phyloP scores from a whole-genome alignment of 2,797 vertebrate species.

The Dicrostonyx torquatus region DNA sequence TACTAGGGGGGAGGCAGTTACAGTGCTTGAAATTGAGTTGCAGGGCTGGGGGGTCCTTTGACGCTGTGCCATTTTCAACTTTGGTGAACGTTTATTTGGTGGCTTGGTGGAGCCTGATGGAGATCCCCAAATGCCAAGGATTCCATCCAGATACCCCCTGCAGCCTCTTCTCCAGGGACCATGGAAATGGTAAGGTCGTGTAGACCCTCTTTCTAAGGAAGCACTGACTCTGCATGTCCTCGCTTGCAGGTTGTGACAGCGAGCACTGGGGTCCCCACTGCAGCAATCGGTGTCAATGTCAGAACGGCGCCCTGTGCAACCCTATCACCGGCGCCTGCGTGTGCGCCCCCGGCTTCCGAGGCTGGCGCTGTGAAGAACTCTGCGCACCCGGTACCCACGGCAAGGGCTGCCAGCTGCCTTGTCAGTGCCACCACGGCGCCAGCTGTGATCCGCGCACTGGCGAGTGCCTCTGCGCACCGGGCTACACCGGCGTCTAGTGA shows the following conservation, averaged over 20 bases:
- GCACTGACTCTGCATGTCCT: rapidly evolving
- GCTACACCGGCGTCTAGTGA: constrained; percentile 98
- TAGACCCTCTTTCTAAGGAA: background rate
- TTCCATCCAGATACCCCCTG: background rate
- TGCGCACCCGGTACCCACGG: constrained; percentile 95
- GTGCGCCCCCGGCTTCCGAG: constrained; percentile 95
- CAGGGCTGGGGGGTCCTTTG: background rate
- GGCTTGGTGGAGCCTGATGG: background rate
- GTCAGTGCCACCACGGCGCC: constrained; percentile 96
- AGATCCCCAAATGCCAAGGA: background rate
- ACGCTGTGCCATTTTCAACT: background rate
- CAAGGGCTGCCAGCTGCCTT: constrained; percentile 95
- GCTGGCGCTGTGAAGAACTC: constrained; percentile 98
- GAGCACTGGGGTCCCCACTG: constrained; percentile 99
- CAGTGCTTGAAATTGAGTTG: background rate
- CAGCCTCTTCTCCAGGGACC: background rate
- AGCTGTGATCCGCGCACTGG: constrained; percentile 96
- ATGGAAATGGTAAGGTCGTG: background rate
- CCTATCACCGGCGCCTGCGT: constrained; percentile 99
- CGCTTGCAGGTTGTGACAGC: constrained; percentile 94
- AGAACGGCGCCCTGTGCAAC: constrained; percentile 98
- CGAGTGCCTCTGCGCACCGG: constrained; percentile 96
- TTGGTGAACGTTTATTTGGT: background rate
- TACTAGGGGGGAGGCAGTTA: background rate
- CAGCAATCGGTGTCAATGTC: constrained; percentile 98